Base-by-base conservation (phyloP, 1,140 invertebrate species). In the Hirudo medicinalis region DNA sequence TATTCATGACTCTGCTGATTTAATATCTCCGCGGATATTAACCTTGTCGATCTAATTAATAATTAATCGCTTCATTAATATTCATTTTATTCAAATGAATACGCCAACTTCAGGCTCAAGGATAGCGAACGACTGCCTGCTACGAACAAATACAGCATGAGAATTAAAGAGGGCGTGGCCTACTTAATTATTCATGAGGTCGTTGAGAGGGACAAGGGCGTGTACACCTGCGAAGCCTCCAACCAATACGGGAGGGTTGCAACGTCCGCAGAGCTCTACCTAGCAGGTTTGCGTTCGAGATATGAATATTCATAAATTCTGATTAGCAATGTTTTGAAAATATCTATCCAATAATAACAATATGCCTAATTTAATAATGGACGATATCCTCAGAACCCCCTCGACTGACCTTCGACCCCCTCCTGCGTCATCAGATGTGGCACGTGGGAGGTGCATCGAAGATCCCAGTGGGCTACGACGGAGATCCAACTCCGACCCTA, bases 251-350 rank as follows among this genome's bases (percentile, higher is more conserved):
- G 78, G 13, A 76, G 74, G 49, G 77, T 77, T n/a, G 75, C 75
- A 63, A 77, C 77, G 19, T 75, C 76, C 54, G 80, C 78, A 13
- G 79, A 78, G 60, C 77, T 81, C 63, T 78, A 79, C 72, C 76
- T 81, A 27, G 75, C 78, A 76, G 78, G 79, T 79, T 22, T 22
- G 22, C 19, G 1, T 11, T n/a, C 20, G 27, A 60, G 4, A 6
- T 60, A 63, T 63, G 9, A 63, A 63, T 63, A 32, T 15, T 25
- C 29, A 63, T 63, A 15, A 15, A 15, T 2, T 49, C 1, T n/a
- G n/a, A 49, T 49, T 49, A 13, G 32, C 32, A 6, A 36, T 36
- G 11, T 49, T 49, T 49, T 49, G 43, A 49, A 40, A 40, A 40
- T 6, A 11, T 11, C 11, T 40, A 6, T 6, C 15, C 11, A 17